Percentiles rank a stretch among this genome's conserved stretches.
Conservation (phyloP, 2,113 vertebrate species). For the Scomber japonicus region DNA sequence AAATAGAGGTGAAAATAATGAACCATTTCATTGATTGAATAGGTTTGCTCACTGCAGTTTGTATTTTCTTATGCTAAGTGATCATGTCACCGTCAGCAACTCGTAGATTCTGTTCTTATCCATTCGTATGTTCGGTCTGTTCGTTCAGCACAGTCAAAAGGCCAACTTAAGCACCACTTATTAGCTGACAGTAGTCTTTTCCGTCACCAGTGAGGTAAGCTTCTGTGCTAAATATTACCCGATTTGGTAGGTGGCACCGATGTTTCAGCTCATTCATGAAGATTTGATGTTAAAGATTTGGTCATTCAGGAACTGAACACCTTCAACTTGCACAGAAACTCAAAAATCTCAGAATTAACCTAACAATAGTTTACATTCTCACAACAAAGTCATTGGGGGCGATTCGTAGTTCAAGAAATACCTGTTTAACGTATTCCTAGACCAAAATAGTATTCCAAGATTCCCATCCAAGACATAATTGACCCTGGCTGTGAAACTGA, state of each 20-base stretch:
- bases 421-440: neutral
- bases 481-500: constrained; percentile 27
- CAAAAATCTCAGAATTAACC: neutral
- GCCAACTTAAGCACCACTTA: no score
- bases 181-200: no score
- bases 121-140: neutral
- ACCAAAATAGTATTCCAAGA: constrained; percentile 3
- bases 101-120: neutral
- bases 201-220: no score
- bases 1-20: neutral
- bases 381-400: neutral
- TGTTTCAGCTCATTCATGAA: no score
- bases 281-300: no score
- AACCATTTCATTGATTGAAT: neutral
- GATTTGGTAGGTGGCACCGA: no score
- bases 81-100: neutral
- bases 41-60: neutral
- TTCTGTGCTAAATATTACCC: no score
- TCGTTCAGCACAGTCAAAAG: no score
- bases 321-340: neutral
- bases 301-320: no score
- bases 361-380: neutral
- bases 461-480: neutral
- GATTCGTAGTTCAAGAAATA: neutral
- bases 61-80: neutral